These are phyloP conservation scores for Heliconius charithonia DNA, from an alignment of 2,888 invertebrate species.

Conservation along the genomic window DNA sequence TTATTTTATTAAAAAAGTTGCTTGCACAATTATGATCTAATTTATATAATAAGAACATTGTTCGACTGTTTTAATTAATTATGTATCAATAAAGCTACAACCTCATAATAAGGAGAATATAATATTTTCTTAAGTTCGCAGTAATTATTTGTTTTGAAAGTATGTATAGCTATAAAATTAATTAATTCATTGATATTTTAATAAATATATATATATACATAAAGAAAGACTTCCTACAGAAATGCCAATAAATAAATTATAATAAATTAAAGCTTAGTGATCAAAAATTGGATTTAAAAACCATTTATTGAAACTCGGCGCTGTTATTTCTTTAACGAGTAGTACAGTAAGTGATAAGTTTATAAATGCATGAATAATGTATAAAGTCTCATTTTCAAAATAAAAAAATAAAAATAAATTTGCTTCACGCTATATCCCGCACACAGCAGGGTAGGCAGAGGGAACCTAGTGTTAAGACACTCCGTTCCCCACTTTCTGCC, in stretches of 20 bases:
- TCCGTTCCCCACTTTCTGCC: too few species aligned
- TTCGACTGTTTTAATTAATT: constrained; percentile 11
- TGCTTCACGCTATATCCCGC: too few species aligned
- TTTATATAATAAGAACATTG: background rate
- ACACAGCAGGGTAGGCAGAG: too few species aligned
- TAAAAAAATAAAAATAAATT: too few species aligned
- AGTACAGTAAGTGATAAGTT: background rate
- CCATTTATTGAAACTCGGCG: background rate
- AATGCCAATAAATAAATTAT: too few species aligned
- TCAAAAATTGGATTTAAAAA: background rate
- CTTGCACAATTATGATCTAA: background rate
- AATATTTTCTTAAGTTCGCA: background rate
- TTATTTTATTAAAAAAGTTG: background rate
- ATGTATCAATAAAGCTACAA: constrained; percentile 4
- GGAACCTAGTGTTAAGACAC: too few species aligned
- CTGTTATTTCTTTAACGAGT: background rate
- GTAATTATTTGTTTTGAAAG: background rate
- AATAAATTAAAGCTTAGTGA: too few species aligned
- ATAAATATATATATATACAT: too few species aligned
- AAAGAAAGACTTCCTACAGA: too few species aligned
- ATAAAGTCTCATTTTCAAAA: background rate
- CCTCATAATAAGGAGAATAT: background rate
- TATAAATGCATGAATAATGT: background rate
- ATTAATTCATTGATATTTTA: too few species aligned
- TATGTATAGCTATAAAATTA: background rate